Conservation (phyloP, 1,140 invertebrate species). For the Microvelia longipes region DNA sequence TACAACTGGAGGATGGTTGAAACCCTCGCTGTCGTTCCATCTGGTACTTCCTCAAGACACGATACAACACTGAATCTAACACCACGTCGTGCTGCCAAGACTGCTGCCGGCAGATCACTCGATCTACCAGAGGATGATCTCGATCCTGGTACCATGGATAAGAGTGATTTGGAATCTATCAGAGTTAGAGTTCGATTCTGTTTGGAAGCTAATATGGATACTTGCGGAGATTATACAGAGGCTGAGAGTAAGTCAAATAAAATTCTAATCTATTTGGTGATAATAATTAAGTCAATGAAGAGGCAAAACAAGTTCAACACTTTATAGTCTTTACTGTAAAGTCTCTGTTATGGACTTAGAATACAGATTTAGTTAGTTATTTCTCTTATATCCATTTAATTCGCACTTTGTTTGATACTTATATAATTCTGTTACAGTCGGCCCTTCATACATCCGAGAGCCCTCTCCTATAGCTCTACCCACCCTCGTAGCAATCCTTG, state of each 20-base stretch:
- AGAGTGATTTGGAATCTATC: slow-evolving; percentile 39
- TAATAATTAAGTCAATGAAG: neutral
- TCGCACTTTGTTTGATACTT: too few species aligned
- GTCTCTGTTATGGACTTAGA: too few species aligned
- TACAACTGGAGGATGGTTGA: slow-evolving; percentile 54
- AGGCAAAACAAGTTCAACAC: neutral
- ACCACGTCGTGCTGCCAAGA: slow-evolving; percentile 15
- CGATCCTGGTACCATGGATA: slow-evolving; percentile 35
- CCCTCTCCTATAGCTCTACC: slow-evolving; percentile 56
- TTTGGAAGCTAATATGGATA: slow-evolving; percentile 52
- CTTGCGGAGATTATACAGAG: slow-evolving; percentile 65
- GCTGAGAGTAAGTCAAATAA: slow-evolving; percentile 68
- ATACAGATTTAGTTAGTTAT: too few species aligned
- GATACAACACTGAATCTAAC: slow-evolving; percentile 34
- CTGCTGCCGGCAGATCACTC: slow-evolving; percentile 23
- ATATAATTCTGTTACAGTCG: too few species aligned
- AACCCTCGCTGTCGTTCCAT: slow-evolving; percentile 46
- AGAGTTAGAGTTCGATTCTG: slow-evolving; percentile 62
- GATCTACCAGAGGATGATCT: slow-evolving; percentile 36
- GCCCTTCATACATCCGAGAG: slow-evolving; percentile 60
- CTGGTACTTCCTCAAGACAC: slow-evolving; percentile 45
- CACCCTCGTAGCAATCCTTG: slow-evolving; percentile 61
- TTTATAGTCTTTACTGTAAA: neutral
- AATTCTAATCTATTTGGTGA: neutral
- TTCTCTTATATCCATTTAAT: too few species aligned